A percentile compares a stretch with the other conserved stretches of the same genome.
phyloP scores from a whole-genome alignment of 2,797 vertebrate genomes.

The Propithecus perrieri region DNA sequence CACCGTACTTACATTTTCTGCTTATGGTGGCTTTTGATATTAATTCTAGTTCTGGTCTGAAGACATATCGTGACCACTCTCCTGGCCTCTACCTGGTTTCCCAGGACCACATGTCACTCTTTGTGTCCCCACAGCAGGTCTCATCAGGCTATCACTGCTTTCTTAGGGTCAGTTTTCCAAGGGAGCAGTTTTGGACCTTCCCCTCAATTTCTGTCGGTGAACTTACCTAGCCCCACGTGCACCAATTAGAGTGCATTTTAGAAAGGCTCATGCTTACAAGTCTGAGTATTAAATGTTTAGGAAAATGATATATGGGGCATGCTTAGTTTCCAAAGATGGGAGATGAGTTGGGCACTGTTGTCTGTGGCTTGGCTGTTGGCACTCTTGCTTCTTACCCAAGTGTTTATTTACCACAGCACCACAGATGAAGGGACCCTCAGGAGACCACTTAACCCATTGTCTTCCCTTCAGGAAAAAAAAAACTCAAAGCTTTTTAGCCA shows the following conservation, averaged over 20 bases:
- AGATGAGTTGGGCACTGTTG: accelerated
- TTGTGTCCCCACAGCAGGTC: accelerated
- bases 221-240: neutral
- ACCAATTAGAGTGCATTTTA: neutral
- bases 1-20: neutral
- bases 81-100: neutral
- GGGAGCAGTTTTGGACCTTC: neutral
- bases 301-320: neutral
- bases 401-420: neutral
- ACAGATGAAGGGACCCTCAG: neutral
- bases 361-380: neutral
- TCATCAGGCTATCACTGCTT: neutral
- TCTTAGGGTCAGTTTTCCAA: neutral
- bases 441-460: neutral
- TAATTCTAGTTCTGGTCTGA: neutral
- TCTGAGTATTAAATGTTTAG: neutral
- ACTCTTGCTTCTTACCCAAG: accelerated
- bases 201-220: neutral
- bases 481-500: neutral
- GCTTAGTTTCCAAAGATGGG: neutral
- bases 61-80: neutral
- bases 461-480: neutral
- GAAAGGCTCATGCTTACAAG: neutral
- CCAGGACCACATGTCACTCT: neutral
- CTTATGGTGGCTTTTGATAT: neutral